Percentiles rank a stretch among this genome's conserved stretches.
These are phyloP conservation scores for Larimichthys crocea DNA, from an alignment of 2,113 vertebrate genomes.

Conservation along the genomic window DNA sequence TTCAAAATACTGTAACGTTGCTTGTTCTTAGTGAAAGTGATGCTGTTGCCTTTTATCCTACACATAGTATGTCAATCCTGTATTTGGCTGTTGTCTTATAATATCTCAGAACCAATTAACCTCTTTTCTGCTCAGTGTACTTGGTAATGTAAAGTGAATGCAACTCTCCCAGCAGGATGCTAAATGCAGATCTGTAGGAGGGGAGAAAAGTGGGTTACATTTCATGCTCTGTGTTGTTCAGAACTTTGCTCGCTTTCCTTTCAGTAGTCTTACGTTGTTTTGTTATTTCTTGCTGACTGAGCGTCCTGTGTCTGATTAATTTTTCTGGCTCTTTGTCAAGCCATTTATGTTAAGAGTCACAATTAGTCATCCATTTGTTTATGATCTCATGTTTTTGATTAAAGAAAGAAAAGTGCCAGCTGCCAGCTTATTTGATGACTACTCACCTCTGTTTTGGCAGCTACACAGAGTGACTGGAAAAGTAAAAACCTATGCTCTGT, in stretches of 20 bases:
- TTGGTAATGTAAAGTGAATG: background rate
- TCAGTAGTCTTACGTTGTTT: background rate
- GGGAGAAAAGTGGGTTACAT: background rate
- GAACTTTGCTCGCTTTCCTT: conserved; percentile 18
- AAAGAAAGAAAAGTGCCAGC: conserved; percentile 8
- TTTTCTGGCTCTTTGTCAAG: conserved; percentile 16
- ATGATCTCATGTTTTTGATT: conserved; percentile 18
- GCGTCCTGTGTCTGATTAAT: conserved; percentile 11
- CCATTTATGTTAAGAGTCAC: conserved; percentile 18
- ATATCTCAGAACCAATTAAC: conserved; percentile 27
- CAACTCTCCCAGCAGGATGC: background rate
- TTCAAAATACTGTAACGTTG: background rate
- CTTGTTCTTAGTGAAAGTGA: background rate
- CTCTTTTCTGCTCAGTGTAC: background rate
- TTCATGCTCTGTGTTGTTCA: background rate
- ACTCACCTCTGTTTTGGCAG: background rate
- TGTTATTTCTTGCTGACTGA: conserved; percentile 16
- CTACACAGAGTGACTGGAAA: background rate
- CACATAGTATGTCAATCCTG: background rate
- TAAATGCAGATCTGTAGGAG: conserved; percentile 5
- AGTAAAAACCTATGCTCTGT: background rate
- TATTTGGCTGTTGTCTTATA: background rate
- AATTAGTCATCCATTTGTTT: conserved; percentile 19
- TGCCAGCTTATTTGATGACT: conserved; percentile 1
- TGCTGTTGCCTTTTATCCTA: background rate